Percentiles rank a stretch among this genome's conserved stretches.
Evolutionary conservation across 2,888 invertebrate genomes (phyloP).

Genomic region (Cylloceria caligata): DNA sequence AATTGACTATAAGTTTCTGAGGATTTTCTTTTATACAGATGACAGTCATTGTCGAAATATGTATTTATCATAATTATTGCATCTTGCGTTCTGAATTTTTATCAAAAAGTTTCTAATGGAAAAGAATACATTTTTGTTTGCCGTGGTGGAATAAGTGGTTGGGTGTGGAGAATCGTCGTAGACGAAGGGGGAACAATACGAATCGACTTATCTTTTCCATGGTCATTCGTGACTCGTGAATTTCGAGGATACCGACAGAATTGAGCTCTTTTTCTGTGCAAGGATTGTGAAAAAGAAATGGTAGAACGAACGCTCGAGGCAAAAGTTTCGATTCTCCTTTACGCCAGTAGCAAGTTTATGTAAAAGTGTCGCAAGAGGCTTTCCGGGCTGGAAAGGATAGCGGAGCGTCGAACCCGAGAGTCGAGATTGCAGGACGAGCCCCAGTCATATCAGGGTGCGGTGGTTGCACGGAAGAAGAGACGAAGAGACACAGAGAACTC

Average conservation of each 20-base stretch:
- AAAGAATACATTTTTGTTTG: background rate
- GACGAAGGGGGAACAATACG: background rate
- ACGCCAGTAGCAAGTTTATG: slow-evolving; percentile 43
- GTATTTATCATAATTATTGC: no score
- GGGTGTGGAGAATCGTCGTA: background rate
- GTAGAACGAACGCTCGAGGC: background rate
- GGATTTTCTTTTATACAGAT: no score
- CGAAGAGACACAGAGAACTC: slow-evolving; percentile 46
- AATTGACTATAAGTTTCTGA: no score
- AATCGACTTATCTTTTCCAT: slow-evolving; percentile 6
- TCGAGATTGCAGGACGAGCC: slow-evolving; percentile 22
- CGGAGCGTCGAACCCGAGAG: background rate
- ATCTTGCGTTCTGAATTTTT: background rate
- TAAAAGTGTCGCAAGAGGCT: slow-evolving; percentile 36
- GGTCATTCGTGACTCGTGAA: slow-evolving; percentile 8
- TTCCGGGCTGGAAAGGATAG: slow-evolving; percentile 21
- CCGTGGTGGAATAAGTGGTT: background rate
- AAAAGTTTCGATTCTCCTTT: slow-evolving; percentile 53
- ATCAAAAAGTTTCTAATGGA: background rate
- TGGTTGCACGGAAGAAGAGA: slow-evolving; percentile 29
- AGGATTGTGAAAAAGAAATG: slow-evolving; percentile 6
- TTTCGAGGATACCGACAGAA: background rate
- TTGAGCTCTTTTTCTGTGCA: background rate
- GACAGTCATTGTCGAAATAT: no score
- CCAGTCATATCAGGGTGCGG: background rate